These are phyloP conservation scores for Caracal caracal DNA, from an alignment of 2,113 vertebrate species.

Conservation along the genomic window DNA sequence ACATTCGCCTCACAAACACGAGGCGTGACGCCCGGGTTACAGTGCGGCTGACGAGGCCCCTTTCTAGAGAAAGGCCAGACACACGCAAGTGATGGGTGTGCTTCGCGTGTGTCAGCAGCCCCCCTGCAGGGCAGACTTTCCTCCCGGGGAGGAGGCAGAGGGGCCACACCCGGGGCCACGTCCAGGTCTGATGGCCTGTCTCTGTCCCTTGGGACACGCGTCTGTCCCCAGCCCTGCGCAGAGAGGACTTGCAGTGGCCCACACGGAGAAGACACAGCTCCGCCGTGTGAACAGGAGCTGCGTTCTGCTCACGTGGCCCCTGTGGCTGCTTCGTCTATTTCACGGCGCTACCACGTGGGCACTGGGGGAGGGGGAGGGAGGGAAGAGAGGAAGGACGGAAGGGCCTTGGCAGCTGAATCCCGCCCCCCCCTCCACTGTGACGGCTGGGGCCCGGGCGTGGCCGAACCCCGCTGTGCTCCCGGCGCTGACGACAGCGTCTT, in stretches of 20 bases:
- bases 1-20: fast-evolving
- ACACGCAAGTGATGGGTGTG: fast-evolving
- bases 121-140: too few relatives aligned
- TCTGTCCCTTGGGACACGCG: background rate
- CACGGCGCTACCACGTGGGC: fast-evolving
- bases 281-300: fast-evolving
- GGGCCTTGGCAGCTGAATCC: background rate
- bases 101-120: fast-evolving
- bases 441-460: background rate
- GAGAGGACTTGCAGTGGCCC: background rate
- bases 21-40: fast-evolving
- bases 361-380: background rate
- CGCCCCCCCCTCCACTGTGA: background rate
- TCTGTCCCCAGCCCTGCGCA: background rate
- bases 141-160: background rate
- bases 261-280: background rate
- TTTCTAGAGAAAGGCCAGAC: fast-evolving
- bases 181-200: background rate
- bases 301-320: background rate
- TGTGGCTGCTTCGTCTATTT: background rate
- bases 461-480: background rate
- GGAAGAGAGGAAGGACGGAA: background rate
- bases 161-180: too few relatives aligned
- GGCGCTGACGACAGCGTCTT: background rate
- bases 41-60: fast-evolving